Evolutionary conservation across 2,797 vertebrate genomes (phyloP), one percentile per base, ranked within the genome.

Genomic region (Sandelia bainsii): DNA sequence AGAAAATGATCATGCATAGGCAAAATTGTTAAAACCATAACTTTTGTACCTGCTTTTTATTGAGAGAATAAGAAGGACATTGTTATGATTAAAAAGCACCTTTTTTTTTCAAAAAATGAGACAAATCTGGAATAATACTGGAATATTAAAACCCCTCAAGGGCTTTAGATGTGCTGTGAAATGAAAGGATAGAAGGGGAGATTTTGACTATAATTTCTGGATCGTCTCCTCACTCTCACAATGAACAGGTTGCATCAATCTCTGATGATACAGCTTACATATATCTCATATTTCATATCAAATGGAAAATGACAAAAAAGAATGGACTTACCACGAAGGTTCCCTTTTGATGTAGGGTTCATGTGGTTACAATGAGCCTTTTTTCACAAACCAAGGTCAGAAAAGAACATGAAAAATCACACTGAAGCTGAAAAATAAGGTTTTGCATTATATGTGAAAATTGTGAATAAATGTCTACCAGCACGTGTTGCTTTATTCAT

Each of bases 251-350:
- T 81, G 77, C 62, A 66, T 67, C 62, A 19, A 57, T 72, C 54
- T 64, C 61, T 71, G 77, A 85, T 80, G 65, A 71, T 32, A 63
- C 16, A 27, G 34, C 50, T 70, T 69, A 54, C 66, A 82, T 77
- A 50, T 65, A 65, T 60, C 45, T 69, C 71, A 63, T 53, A 72
- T 83, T 81, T 89, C 75, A 87, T 84, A 84, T 88, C 63, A 66
- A 61, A 65, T 58, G 25, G 6, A 74, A 80, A 48, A 59, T 68
- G 70, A 78, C 70, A 45, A 9, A 9, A 58, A 62, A 3, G 62
- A 68, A 66, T 40, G 50, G 37, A 51, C 42, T 16, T 4, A 17
- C 40, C 65, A 57, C 45, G 75, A 42, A 52, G 51, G 72, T 79
- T 84, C 81, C 52, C 32, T 85, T 89, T 84, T 81, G 66, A 85